Evolutionary conservation across 2,888 invertebrate genomes (phyloP).

Genomic region (Habrosyne pyritoides): DNA sequence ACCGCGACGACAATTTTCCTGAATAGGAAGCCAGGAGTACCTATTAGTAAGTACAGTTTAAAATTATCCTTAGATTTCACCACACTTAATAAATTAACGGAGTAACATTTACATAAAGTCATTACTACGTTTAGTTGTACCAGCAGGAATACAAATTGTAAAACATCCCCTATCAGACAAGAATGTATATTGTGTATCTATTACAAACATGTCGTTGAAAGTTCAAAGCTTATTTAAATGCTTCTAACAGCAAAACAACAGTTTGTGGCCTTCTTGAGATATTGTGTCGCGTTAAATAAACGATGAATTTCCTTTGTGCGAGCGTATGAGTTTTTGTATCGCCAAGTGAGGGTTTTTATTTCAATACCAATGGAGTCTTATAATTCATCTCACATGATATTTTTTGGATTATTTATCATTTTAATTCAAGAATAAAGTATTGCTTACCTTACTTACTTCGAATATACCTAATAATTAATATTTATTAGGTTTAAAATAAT

Average conservation of each 20-base stretch:
- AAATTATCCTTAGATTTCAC: too few species aligned
- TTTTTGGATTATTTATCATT: not conserved
- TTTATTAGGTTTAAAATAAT: too few species aligned
- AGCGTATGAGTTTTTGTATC: conserved; percentile 16
- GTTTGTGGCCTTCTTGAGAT: conserved; percentile 39
- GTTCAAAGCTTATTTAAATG: conserved; percentile 74
- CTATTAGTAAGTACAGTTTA: too few species aligned
- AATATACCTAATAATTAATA: too few species aligned
- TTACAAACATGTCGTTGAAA: conserved; percentile 53
- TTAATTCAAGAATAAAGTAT: too few species aligned
- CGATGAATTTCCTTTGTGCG: conserved; percentile 42
- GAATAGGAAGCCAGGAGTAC: too few species aligned
- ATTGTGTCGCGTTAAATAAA: conserved; percentile 50
- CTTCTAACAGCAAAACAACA: conserved; percentile 59
- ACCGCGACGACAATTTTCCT: too few species aligned
- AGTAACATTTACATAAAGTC: not conserved
- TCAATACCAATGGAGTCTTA: conserved; percentile 12
- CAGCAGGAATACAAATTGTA: not conserved
- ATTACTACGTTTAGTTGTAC: not conserved
- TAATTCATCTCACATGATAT: not conserved
- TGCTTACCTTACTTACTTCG: too few species aligned
- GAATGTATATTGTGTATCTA: conserved; percentile 33
- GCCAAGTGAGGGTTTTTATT: conserved; percentile 10
- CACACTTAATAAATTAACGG: too few species aligned
- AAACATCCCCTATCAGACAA: not conserved